phyloP scores from a whole-genome alignment of 2,113 vertebrate genomes.

The Sorex araneus region DNA sequence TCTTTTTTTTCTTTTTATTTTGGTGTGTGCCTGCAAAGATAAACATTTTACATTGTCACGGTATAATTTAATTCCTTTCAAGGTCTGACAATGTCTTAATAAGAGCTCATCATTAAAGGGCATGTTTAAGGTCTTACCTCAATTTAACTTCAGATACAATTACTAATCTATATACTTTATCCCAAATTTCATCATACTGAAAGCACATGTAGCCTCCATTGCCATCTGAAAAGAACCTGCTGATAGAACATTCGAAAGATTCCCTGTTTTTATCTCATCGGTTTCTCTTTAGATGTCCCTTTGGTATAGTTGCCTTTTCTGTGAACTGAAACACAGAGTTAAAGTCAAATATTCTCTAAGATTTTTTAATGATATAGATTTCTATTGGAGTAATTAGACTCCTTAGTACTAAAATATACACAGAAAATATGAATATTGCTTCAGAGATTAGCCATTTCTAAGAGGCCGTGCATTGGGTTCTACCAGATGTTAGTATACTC shows the following conservation, averaged over 20 bases:
- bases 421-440: neutral
- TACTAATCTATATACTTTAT: neutral
- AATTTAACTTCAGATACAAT: constrained; percentile 38
- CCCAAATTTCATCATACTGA: neutral
- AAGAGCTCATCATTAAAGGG: constrained; percentile 71
- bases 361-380: constrained; percentile 44
- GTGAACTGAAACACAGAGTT: neutral
- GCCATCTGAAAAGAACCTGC: constrained; percentile 30
- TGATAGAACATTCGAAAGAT: neutral
- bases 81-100: constrained; percentile 63
- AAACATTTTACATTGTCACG: constrained; percentile 72
- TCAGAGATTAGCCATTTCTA: constrained; percentile 58
- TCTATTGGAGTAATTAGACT: neutral
- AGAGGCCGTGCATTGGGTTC: constrained; percentile 75
- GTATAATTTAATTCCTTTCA: constrained; percentile 72
- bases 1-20: neutral
- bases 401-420: neutral
- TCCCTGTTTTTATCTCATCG: constrained; percentile 41
- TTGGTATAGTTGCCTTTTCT: neutral
- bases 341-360: neutral
- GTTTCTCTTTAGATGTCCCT: neutral
- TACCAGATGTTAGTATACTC: constrained; percentile 86
- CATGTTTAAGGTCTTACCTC: constrained; percentile 64
- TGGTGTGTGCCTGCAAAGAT: constrained; percentile 31
- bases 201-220: constrained; percentile 31